Conservation (phyloP, 2,888 invertebrate genomes). For the Thymelicus sylvestris region DNA sequence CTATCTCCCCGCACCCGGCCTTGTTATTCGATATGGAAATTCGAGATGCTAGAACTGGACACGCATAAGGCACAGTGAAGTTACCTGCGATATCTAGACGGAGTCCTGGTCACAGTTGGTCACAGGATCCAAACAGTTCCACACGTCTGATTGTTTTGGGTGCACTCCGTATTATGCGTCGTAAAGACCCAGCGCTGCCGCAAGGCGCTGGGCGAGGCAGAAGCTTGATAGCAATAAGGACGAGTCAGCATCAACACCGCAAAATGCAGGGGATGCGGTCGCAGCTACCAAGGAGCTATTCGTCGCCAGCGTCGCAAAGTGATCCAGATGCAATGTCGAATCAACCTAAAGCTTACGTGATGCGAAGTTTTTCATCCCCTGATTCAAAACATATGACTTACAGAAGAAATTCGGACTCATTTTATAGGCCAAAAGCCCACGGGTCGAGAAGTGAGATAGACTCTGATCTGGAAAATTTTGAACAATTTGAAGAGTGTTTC, state of each 20-base stretch:
- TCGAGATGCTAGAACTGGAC: constrained; percentile 65
- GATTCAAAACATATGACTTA: constrained; percentile 67
- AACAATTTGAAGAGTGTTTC: constrained; percentile 73
- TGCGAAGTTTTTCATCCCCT: constrained; percentile 74
- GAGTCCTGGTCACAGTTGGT: constrained; percentile 61
- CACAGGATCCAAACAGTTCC: constrained; percentile 54
- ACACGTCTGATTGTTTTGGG: constrained; percentile 57
- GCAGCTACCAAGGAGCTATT: constrained; percentile 73
- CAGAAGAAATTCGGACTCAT: constrained; percentile 68
- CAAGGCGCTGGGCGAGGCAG: constrained; percentile 61
- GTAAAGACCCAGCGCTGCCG: constrained; percentile 62
- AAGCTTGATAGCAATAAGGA: constrained; percentile 72
- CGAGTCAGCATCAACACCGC: constrained; percentile 69
- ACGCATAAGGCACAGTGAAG: constrained; percentile 68
- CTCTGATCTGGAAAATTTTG: constrained; percentile 74
- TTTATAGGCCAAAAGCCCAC: constrained; percentile 65
- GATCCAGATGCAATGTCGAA: constrained; percentile 54
- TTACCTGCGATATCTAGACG: constrained; percentile 61
- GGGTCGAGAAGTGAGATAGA: constrained; percentile 73
- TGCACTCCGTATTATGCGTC: constrained; percentile 58
- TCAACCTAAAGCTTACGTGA: constrained; percentile 61
- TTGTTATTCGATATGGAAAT: constrained; percentile 76
- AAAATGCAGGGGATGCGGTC: constrained; percentile 63
- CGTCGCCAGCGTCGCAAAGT: constrained; percentile 67
- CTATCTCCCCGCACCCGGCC: constrained; percentile 70